Evolutionary conservation across 2,888 invertebrate genomes (phyloP), one percentile per base, ranked within the genome.

Genomic region (Napeogenes sylphis): DNA sequence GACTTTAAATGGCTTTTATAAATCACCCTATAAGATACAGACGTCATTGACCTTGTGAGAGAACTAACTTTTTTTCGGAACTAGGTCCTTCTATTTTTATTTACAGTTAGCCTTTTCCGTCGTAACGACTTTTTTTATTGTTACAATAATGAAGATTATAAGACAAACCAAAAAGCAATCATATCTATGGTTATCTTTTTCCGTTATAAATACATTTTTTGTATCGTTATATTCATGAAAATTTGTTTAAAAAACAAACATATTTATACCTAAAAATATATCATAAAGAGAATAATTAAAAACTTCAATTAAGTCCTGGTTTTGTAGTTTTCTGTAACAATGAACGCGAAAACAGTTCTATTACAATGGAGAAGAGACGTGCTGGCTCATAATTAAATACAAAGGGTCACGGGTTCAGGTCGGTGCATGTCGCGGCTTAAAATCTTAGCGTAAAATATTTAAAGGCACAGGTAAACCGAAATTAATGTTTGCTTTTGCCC

Each of bases 371-470:
- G 21, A 8, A 21, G 30, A 21, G 21, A 8, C 51, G 51, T 51
- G 51, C 51, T 30, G 21, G 30, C 51, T 30, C 51, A 51, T 51
- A 51, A 51, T 51, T 51, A 30, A 21, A 14, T n/a, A 47, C 47
- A 51, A 30, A 51, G 51, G 51, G 51, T 58, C 51, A 30, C 54
- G 32, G 56, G 60, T 61, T 56, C 55, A 59, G 61, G 62, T 56
- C 60, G 60, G 65, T 59, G 65, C 67, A 67, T 67, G 62, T 56
- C 61, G 51, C 45, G 42, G 67, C 67, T 61, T 67, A 63, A 65
- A 58, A 47, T 58, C 58, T 45, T 12, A n/a, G 42, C 46, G 59
- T 42, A 21, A 64, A 56, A n/a, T 63, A 3, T 51, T 51, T 51
- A 51, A 51, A 51, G 30, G 51, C 5, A 6, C 14, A 4, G 6